Percentiles rank a stretch among this genome's conserved stretches.
Conservation (phyloP, 2,888 invertebrate genomes). For the Resseliella maxima region DNA sequence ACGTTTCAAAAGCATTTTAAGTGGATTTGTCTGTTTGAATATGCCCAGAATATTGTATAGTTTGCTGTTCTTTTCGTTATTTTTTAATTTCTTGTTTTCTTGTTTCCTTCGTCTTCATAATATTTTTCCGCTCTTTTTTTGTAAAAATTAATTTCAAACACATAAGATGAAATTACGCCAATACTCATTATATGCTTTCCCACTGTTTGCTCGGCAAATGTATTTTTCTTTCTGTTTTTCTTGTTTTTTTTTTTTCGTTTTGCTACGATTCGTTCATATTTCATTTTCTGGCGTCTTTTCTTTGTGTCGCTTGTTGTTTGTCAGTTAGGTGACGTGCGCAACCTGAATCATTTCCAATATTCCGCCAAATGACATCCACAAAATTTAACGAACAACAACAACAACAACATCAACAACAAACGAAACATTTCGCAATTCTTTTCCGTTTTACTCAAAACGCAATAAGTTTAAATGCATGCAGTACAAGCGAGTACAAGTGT, state of each 20-base stretch:
- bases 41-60: no score
- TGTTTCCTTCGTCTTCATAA: neutral
- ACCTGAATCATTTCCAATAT: constrained; percentile 20
- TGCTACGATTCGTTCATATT: neutral
- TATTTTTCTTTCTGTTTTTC: neutral
- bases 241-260: constrained; percentile 3
- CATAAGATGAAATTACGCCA: constrained; percentile 18
- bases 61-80: no score
- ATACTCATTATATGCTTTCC: neutral
- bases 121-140: neutral
- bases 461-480: neutral
- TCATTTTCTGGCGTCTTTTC: neutral
- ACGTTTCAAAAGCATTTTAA: neutral
- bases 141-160: neutral
- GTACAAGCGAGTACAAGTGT: neutral
- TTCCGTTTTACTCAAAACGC: no score
- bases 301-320: constrained; percentile 24
- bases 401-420: neutral
- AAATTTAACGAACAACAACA: neutral
- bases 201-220: neutral
- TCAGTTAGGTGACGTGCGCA: constrained; percentile 42
- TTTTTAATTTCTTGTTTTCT: neutral
- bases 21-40: constrained; percentile 17
- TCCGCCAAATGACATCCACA: neutral
- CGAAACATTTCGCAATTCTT: neutral